These are phyloP conservation scores for Galago senegalensis DNA, from an alignment of 2,797 vertebrate species.

Conservation along the genomic window DNA sequence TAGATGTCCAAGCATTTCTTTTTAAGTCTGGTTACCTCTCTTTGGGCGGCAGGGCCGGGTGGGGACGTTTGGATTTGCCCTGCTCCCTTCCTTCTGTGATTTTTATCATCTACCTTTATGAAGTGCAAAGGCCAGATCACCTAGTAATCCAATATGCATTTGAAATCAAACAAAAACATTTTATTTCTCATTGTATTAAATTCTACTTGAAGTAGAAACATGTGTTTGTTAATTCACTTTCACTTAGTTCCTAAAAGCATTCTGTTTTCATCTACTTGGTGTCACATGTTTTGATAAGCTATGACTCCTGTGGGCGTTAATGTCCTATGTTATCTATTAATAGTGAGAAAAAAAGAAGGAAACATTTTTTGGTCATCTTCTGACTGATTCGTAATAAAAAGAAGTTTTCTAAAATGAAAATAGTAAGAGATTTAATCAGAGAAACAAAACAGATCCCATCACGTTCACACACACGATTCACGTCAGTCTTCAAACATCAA, in stretches of 20 bases:
- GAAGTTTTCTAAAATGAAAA: conserved; percentile 41
- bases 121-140: background rate
- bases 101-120: background rate
- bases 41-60: rapidly evolving
- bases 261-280: background rate
- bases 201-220: conserved; percentile 12
- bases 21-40: background rate
- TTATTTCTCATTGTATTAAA: conserved; percentile 14
- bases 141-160: background rate
- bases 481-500: background rate
- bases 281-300: background rate
- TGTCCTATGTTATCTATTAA: background rate
- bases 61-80: background rate
- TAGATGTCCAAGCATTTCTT: background rate
- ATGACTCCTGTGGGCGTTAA: background rate
- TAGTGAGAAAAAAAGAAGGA: background rate
- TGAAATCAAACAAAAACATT: conserved; percentile 33
- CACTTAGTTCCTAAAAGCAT: background rate
- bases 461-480: background rate
- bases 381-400: conserved; percentile 43
- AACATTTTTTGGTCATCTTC: background rate
- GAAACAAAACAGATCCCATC: background rate
- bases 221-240: background rate
- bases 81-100: background rate
- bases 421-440: background rate